These are phyloP conservation scores for Synanthedon tipuliformis DNA, from an alignment of 2,888 invertebrate genomes.

Conservation along the genomic window DNA sequence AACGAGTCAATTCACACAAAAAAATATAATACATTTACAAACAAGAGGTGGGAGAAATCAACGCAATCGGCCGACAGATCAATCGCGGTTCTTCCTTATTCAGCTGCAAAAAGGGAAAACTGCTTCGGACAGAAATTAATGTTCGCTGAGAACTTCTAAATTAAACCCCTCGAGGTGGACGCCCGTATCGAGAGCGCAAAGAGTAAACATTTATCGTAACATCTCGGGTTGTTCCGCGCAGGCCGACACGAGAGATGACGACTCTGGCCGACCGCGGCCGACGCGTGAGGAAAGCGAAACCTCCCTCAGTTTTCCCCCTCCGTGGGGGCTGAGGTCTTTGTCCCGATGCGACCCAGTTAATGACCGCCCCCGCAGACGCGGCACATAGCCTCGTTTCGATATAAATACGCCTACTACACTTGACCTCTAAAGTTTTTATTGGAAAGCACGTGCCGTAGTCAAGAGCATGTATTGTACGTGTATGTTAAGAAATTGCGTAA, in stretches of 20 bases:
- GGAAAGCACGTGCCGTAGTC: slow-evolving; percentile 61
- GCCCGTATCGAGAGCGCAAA: slow-evolving; percentile 31
- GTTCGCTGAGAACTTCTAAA: slow-evolving; percentile 45
- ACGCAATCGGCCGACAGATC: slow-evolving; percentile 29
- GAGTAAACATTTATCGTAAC: slow-evolving; percentile 45
- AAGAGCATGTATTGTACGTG: slow-evolving; percentile 50
- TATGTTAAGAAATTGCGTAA: slow-evolving; percentile 23
- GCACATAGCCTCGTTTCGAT: slow-evolving; percentile 61
- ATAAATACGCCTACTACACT: slow-evolving; percentile 71
- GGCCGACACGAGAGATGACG: slow-evolving; percentile 31
- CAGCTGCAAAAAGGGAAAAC: slow-evolving; percentile 47
- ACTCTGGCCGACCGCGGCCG: slow-evolving; percentile 15
- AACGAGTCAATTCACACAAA: slow-evolving; percentile 1
- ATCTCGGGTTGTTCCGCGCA: slow-evolving; percentile 32
- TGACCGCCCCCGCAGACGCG: slow-evolving; percentile 64
- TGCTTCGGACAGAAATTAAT: slow-evolving; percentile 39
- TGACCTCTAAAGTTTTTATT: slow-evolving; percentile 71
- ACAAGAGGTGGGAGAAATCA: slow-evolving; percentile 16
- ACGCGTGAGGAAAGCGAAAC: slow-evolving; percentile 51
- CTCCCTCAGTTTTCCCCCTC: slow-evolving; percentile 40
- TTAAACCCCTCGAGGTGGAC: slow-evolving; percentile 57
- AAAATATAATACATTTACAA: slow-evolving; percentile 8
- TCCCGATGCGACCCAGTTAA: slow-evolving; percentile 67
- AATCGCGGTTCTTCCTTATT: slow-evolving; percentile 30
- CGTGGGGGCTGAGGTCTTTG: slow-evolving; percentile 52